A percentile compares a stretch with the other conserved stretches of the same genome.
Evolutionary conservation across 2,113 vertebrate genomes (phyloP).

Genomic region (Spizaetus ornatus): DNA sequence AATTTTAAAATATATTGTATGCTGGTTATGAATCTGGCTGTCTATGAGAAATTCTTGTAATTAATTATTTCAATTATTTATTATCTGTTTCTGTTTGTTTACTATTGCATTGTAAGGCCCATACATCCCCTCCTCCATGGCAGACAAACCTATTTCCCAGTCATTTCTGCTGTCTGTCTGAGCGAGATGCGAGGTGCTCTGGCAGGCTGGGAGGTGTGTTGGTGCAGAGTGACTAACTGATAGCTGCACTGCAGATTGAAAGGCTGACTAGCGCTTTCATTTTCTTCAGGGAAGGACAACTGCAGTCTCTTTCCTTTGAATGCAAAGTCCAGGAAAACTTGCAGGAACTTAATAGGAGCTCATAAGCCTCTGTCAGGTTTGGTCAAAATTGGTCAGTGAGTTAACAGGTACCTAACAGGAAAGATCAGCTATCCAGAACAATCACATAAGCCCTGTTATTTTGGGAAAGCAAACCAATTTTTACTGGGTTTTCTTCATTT

Average conservation of each 20-base stretch:
- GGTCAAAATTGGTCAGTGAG: not conserved
- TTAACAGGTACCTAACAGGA: not conserved
- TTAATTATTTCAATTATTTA: not conserved
- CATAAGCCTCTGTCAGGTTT: not conserved
- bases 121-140: not conserved
- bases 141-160: not conserved
- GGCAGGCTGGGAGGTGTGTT: not conserved
- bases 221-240: not conserved
- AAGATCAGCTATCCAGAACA: not conserved
- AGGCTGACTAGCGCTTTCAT: not conserved
- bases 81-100: not conserved
- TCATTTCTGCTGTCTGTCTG: not conserved
- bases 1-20: not conserved
- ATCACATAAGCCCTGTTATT: not conserved
- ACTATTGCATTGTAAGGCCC: not conserved
- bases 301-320: not conserved
- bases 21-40: not conserved
- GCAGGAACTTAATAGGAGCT: not conserved
- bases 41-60: not conserved
- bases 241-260: not conserved
- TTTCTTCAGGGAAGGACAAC: not conserved
- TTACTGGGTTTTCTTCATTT: not conserved
- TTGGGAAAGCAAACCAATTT: not conserved
- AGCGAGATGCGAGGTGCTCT: not conserved
- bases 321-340: not conserved